Percentiles rank a stretch among this genome's conserved stretches.
phyloP scores from a whole-genome alignment of 2,797 vertebrate species.

The Vespertilio murinus region DNA sequence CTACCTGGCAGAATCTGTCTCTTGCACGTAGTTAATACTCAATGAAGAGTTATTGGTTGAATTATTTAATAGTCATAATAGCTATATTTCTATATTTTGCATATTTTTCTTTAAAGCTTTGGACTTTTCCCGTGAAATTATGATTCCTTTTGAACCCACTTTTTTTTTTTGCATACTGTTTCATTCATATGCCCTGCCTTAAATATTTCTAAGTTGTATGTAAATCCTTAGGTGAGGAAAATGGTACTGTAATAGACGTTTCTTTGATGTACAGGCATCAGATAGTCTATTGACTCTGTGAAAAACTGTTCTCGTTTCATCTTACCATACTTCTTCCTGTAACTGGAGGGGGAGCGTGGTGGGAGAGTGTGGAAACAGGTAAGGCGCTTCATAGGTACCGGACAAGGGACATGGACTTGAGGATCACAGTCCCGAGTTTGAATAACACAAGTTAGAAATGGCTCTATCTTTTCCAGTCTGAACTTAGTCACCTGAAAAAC shows the following conservation, averaged over 20 bases:
- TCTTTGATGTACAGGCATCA: constrained; percentile 13
- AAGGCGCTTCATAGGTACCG: background rate
- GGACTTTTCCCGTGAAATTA: constrained; percentile 4
- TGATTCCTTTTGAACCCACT: background rate
- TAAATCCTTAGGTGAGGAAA: constrained; percentile 23
- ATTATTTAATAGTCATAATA: background rate
- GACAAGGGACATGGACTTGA: background rate
- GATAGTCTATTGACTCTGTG: background rate
- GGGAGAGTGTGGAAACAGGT: background rate
- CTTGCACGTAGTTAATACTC: background rate
- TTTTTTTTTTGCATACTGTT: constrained; percentile 11
- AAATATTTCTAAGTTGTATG: constrained; percentile 9
- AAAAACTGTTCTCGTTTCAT: background rate
- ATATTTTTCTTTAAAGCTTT: background rate
- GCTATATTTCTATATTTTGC: background rate
- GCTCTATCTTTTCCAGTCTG: background rate
- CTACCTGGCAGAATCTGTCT: background rate
- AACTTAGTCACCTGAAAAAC: background rate
- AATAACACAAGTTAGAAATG: background rate
- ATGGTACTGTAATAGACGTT: background rate
- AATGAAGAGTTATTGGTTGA: background rate
- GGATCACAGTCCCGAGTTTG: background rate
- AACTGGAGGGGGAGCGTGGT: background rate
- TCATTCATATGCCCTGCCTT: background rate
- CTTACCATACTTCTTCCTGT: background rate